phyloP scores from a whole-genome alignment of 2,797 vertebrate species.

The Siniperca scherzeri region DNA sequence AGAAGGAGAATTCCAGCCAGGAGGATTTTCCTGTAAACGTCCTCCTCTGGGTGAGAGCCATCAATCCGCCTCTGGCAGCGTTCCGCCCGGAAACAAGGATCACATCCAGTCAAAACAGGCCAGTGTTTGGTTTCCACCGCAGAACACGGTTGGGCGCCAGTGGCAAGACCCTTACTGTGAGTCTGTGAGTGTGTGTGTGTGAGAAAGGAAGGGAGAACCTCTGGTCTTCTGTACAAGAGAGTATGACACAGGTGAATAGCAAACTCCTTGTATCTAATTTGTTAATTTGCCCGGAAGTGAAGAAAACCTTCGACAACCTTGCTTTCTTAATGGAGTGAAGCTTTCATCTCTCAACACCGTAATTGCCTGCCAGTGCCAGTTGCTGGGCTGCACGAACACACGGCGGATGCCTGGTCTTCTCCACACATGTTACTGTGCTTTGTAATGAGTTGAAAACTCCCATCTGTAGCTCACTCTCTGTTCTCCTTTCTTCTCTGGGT shows the following conservation, averaged over 20 bases:
- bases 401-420: constrained; percentile 66
- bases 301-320: constrained; percentile 60
- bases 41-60: constrained; percentile 78
- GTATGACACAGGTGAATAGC: constrained; percentile 70
- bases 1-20: constrained; percentile 69
- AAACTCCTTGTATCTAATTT: constrained; percentile 70
- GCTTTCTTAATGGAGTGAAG: constrained; percentile 50
- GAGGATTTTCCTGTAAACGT: constrained; percentile 78
- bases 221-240: constrained; percentile 51
- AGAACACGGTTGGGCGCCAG: constrained; percentile 76
- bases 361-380: constrained; percentile 67
- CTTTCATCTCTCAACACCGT: constrained; percentile 75
- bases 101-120: constrained; percentile 82
- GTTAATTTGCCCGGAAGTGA: constrained; percentile 73
- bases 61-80: constrained; percentile 78
- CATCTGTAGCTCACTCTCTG: constrained; percentile 75
- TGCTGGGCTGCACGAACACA: constrained; percentile 43
- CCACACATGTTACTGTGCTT: constrained; percentile 80
- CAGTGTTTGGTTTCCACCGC: constrained; percentile 84
- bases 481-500: constrained; percentile 80
- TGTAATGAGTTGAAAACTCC: constrained; percentile 83
- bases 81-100: constrained; percentile 82
- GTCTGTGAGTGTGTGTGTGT: constrained; percentile 45
- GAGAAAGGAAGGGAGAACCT: constrained; percentile 42
- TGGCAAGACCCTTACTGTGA: constrained; percentile 65